Percentiles rank a stretch among this genome's conserved stretches.
phyloP scores from a whole-genome alignment of 2,113 vertebrate species.

The Loxodonta africana region DNA sequence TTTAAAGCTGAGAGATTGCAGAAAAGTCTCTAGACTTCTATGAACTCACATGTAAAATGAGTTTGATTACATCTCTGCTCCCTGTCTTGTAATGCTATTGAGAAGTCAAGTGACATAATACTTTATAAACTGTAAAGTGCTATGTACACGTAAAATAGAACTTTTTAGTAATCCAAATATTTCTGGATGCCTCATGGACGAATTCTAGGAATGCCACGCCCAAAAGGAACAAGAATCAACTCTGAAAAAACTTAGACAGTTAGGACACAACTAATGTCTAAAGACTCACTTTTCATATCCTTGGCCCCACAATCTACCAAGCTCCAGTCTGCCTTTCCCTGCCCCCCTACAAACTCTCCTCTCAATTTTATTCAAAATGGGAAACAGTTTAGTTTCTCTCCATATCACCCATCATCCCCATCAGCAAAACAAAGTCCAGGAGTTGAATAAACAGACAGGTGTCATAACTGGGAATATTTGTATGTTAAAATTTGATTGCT shows the following conservation, averaged over 20 bases:
- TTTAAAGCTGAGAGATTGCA: background rate
- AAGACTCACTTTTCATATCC: background rate
- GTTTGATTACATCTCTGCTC: background rate
- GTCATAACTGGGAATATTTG: background rate
- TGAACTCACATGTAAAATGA: conserved; percentile 24
- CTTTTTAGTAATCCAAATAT: conserved; percentile 48
- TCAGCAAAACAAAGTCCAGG: background rate
- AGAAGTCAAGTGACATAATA: background rate
- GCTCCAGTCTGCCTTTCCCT: background rate
- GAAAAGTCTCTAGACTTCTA: background rate
- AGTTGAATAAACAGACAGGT: background rate
- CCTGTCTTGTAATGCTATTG: background rate
- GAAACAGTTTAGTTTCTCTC: conserved; percentile 21
- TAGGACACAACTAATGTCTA: background rate
- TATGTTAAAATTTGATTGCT: background rate
- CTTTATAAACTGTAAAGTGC: conserved; percentile 1
- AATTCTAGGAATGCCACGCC: background rate
- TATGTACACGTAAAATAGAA: background rate
- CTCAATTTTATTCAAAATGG: background rate
- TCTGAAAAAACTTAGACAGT: background rate
- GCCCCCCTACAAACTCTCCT: background rate
- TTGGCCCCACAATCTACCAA: background rate
- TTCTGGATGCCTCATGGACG: background rate
- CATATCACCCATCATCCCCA: background rate
- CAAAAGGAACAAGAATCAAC: background rate